Percentiles rank a stretch among this genome's conserved stretches.
Conservation (phyloP, 2,797 vertebrate species). For the Chiloscyllium punctatum region DNA sequence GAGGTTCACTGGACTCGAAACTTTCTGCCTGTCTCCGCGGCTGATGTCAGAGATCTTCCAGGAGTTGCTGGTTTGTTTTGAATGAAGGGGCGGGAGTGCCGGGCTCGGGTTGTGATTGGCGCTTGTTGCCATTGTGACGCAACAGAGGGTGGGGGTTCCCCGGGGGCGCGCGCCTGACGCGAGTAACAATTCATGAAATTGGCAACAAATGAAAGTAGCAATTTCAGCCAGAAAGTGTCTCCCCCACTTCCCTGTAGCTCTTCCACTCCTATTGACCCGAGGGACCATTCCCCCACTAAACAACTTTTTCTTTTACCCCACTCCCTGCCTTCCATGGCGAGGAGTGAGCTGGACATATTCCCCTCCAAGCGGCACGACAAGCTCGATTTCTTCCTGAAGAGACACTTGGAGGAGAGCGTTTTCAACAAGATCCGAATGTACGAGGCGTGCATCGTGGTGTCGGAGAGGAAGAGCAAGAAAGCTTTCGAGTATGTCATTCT, state of each 20-base stretch:
- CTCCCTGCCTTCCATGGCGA: conserved; percentile 48
- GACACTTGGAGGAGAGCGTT: conserved; percentile 54
- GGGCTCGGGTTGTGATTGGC: not conserved
- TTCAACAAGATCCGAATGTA: conserved; percentile 61
- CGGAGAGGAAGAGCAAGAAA: conserved; percentile 51
- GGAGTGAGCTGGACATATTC: conserved; percentile 43
- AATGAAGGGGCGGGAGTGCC: not conserved
- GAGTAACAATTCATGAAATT: not conserved
- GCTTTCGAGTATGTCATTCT: conserved; percentile 64
- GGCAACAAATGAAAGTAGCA: conserved; percentile 1
- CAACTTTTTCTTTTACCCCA: too few relatives aligned
- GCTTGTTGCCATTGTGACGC: not conserved
- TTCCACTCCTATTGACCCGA: not conserved
- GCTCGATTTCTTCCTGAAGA: conserved; percentile 65
- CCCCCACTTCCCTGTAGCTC: not conserved
- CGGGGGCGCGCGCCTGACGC: not conserved
- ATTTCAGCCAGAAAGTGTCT: not conserved
- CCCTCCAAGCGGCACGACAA: conserved; percentile 52
- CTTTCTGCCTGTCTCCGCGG: too few relatives aligned
- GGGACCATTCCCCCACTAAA: too few relatives aligned
- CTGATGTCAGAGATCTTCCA: too few relatives aligned
- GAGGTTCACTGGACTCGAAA: too few relatives aligned
- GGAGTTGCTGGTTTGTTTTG: too few relatives aligned
- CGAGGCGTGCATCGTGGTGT: conserved; percentile 64
- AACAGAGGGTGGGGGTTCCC: not conserved